Conservation (phyloP, 2,113 vertebrate genomes). For the Alethe diademata region DNA sequence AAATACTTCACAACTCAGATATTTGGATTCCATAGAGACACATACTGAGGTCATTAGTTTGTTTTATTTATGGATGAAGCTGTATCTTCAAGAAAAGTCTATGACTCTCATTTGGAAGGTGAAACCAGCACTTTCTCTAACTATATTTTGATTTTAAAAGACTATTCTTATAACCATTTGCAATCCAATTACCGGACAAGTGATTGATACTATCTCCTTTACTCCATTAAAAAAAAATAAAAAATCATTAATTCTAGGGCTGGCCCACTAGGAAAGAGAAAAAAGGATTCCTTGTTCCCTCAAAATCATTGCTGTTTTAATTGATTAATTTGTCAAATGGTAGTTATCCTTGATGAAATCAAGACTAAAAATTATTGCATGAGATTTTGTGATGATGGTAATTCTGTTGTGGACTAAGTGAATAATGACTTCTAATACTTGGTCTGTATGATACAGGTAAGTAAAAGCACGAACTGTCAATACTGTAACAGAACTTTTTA, state of each 20-base stretch:
- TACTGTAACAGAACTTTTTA: background rate
- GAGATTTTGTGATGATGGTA: background rate
- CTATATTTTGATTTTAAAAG: background rate
- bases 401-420: background rate
- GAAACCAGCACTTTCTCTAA: background rate
- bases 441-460: background rate
- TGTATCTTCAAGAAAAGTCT: background rate
- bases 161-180: background rate
- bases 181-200: background rate
- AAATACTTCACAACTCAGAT: background rate
- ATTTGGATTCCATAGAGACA: background rate
- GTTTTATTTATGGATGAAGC: background rate
- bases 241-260: background rate
- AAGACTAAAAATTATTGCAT: background rate
- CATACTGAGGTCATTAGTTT: background rate
- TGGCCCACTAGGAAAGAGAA: background rate
- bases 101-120: background rate
- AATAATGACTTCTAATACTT: background rate
- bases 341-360: background rate
- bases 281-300: background rate
- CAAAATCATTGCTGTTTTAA: background rate
- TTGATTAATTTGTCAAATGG: background rate
- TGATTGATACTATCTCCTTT: background rate
- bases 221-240: background rate
- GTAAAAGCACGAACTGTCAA: background rate